Conservation (phyloP, 2,888 invertebrate species). For the Erebia epiphron region DNA sequence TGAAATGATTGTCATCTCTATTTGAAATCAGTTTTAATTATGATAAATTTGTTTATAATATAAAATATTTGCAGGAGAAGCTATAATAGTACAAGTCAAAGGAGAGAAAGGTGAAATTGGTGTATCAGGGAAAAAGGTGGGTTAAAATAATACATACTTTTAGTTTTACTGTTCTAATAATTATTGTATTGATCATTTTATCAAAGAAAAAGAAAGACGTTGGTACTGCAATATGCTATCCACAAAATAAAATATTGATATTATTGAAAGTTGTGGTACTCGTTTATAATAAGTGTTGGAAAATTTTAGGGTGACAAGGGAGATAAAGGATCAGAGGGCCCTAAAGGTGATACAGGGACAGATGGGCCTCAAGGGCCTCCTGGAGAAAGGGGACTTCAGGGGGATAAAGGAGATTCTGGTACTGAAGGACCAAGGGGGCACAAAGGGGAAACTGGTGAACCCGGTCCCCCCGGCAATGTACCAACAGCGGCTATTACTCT, state of each 20-base stretch:
- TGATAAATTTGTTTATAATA: too few species aligned
- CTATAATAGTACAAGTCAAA: conserved; percentile 56
- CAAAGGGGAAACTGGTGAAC: conserved; percentile 88
- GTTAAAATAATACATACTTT: neutral
- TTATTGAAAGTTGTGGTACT: too few species aligned
- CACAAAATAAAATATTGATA: neutral
- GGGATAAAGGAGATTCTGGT: conserved; percentile 80
- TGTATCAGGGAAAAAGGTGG: conserved; percentile 56
- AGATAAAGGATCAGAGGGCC: conserved; percentile 85
- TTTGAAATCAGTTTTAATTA: too few species aligned
- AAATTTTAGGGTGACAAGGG: conserved; percentile 85
- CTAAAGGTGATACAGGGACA: conserved; percentile 53
- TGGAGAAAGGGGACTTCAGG: conserved; percentile 86
- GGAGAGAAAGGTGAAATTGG: conserved; percentile 62
- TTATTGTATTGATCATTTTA: too few species aligned
- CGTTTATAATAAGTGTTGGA: neutral
- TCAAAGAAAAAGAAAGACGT: too few species aligned
- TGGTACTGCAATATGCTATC: neutral
- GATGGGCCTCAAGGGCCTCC: conserved; percentile 81
- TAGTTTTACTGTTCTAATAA: neutral
- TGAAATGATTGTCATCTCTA: conserved; percentile 43
- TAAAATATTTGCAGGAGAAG: conserved; percentile 51
- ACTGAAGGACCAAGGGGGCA: conserved; percentile 50
- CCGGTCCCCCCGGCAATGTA: conserved; percentile 78
- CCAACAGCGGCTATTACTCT: conserved; percentile 39